These are phyloP conservation scores for Anomalospiza imberbis DNA, from an alignment of 2,797 vertebrate genomes.

Conservation along the genomic window DNA sequence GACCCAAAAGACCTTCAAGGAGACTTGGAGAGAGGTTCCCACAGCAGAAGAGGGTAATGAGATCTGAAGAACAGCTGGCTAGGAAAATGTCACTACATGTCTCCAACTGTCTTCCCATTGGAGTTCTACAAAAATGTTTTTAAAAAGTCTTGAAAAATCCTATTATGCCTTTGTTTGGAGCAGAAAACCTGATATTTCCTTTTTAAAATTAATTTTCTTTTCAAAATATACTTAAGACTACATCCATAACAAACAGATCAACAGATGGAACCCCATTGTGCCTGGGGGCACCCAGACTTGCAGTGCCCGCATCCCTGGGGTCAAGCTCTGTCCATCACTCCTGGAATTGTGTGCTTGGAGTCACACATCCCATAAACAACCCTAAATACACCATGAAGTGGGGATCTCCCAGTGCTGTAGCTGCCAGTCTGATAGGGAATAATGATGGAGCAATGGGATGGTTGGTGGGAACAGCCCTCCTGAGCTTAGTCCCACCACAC, in stretches of 20 bases:
- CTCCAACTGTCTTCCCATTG: not conserved
- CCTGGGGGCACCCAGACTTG: not conserved
- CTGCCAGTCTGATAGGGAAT: not conserved
- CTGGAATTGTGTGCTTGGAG: not conserved
- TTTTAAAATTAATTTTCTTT: not conserved
- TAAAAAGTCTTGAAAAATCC: not conserved
- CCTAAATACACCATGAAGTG: rapidly evolving
- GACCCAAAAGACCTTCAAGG: not conserved
- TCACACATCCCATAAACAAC: not conserved
- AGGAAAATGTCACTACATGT: not conserved
- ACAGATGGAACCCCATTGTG: not conserved
- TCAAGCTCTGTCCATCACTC: not conserved
- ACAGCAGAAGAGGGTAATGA: not conserved
- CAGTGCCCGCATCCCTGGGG: not conserved
- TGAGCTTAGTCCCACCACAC: not conserved
- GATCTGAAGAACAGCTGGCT: not conserved
- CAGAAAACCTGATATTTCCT: not conserved
- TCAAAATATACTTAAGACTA: not conserved
- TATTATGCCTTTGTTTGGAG: not conserved
- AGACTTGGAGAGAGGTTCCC: not conserved
- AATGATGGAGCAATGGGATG: rapidly evolving
- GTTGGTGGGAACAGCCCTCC: not conserved
- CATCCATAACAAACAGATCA: not conserved
- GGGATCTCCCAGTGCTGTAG: not conserved
- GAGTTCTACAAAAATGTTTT: not conserved